These are phyloP conservation scores for Thamnaconus septentrionalis DNA, from an alignment of 2,113 vertebrate species.

Conservation along the genomic window DNA sequence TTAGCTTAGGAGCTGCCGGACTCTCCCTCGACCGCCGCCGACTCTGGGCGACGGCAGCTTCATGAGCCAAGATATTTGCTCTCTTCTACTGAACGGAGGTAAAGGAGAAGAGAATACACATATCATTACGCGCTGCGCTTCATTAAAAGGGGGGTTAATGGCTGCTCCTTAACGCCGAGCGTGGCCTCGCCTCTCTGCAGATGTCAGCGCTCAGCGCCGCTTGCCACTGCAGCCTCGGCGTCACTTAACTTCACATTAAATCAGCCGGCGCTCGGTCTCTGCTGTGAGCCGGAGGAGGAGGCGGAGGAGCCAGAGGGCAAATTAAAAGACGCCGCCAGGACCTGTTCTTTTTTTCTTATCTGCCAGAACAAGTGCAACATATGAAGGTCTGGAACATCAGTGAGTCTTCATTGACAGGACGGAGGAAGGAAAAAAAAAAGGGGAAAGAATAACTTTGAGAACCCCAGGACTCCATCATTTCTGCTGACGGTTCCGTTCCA, in stretches of 20 bases:
- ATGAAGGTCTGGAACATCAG: slow-evolving; percentile 19
- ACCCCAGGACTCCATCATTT: slow-evolving; percentile 12
- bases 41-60: slow-evolving; percentile 49
- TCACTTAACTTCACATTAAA: slow-evolving; percentile 74
- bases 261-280: slow-evolving; percentile 56
- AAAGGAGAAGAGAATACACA: slow-evolving; percentile 56
- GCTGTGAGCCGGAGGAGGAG: slow-evolving; percentile 56
- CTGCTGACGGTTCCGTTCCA: slow-evolving; percentile 9
- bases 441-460: slow-evolving; percentile 23
- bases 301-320: slow-evolving; percentile 51
- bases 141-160: slow-evolving; percentile 74
- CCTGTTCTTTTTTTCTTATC: slow-evolving; percentile 51
- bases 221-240: slow-evolving; percentile 69
- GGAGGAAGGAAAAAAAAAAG: slow-evolving; percentile 11
- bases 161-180: slow-evolving; percentile 63
- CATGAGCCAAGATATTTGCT: slow-evolving; percentile 50
- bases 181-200: slow-evolving; percentile 52
- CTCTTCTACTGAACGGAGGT: slow-evolving; percentile 57
- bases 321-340: slow-evolving; percentile 69
- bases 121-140: slow-evolving; percentile 68
- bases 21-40: slow-evolving; percentile 45
- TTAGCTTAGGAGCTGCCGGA: slow-evolving; percentile 5
- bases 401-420: slow-evolving; percentile 14
- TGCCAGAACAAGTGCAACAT: slow-evolving; percentile 47
- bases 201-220: slow-evolving; percentile 63